A percentile compares a stretch with the other conserved stretches of the same genome.
These are phyloP conservation scores for Gallirallus australis DNA, from an alignment of 2,797 vertebrate species.

Conservation along the genomic window DNA sequence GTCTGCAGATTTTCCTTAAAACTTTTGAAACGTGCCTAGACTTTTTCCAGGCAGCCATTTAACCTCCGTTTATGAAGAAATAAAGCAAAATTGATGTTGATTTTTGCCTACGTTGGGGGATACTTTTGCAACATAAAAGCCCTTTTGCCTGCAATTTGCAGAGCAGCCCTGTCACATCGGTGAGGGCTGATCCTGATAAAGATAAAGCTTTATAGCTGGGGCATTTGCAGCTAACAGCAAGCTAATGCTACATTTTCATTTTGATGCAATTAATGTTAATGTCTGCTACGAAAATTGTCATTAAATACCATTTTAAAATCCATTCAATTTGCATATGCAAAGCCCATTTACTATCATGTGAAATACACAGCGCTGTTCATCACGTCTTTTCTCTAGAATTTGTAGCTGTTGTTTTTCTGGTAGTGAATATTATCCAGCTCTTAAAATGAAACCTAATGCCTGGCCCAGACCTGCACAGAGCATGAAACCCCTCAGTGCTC, in stretches of 20 bases:
- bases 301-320: slow-evolving; percentile 89
- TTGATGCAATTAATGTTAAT: slow-evolving; percentile 85
- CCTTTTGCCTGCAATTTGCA: slow-evolving; percentile 80
- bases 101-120: slow-evolving; percentile 75
- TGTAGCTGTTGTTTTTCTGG: slow-evolving; percentile 59
- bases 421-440: slow-evolving; percentile 59
- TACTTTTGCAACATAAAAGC: slow-evolving; percentile 79
- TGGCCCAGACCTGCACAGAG: background rate
- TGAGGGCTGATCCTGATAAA: slow-evolving; percentile 78
- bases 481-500: background rate
- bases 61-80: slow-evolving; percentile 84
- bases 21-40: slow-evolving; percentile 32
- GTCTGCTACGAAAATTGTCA: slow-evolving; percentile 84
- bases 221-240: slow-evolving; percentile 81
- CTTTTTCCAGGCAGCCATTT: slow-evolving; percentile 77
- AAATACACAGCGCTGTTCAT: slow-evolving; percentile 66
- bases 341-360: slow-evolving; percentile 81
- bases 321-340: slow-evolving; percentile 88
- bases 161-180: slow-evolving; percentile 72
- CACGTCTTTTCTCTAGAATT: slow-evolving; percentile 64
- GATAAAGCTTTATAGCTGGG: slow-evolving; percentile 83
- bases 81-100: slow-evolving; percentile 84
- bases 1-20: slow-evolving; percentile 52
- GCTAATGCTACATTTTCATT: slow-evolving; percentile 86
- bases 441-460: slow-evolving; percentile 62